Evolutionary conservation across 2,888 invertebrate genomes (phyloP).

Genomic region (Drosophila monieri): DNA sequence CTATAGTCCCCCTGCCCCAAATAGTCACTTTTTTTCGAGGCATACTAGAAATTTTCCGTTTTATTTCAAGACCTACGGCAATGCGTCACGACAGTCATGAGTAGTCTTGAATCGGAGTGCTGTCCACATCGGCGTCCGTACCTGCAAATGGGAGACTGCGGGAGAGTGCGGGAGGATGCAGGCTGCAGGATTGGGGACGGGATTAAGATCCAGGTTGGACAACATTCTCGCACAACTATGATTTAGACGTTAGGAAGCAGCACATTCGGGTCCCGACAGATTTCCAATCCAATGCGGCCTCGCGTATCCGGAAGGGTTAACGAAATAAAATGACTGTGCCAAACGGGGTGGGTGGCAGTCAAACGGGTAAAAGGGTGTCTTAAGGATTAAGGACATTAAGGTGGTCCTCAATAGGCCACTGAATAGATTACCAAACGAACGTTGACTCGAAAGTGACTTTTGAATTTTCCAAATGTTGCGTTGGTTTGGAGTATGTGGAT

Average conservation of each 20-base stretch:
- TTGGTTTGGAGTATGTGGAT: too few species aligned
- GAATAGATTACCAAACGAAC: background rate
- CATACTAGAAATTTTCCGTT: slow-evolving; percentile 2
- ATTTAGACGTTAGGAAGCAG: background rate
- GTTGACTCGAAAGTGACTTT: background rate
- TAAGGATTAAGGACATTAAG: too few species aligned
- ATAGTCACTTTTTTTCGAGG: background rate
- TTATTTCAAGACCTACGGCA: background rate
- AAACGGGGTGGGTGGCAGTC: background rate
- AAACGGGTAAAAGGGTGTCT: slow-evolving; percentile 1
- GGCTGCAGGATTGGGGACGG: background rate
- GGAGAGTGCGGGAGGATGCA: background rate
- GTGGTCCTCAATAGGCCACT: background rate
- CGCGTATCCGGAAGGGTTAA: background rate
- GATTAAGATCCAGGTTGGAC: background rate
- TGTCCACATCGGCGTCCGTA: background rate
- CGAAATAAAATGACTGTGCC: background rate
- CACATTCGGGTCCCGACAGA: too few species aligned
- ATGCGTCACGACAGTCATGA: background rate
- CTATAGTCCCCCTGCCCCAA: too few species aligned
- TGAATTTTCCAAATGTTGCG: background rate
- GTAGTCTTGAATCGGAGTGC: background rate
- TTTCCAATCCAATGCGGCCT: background rate
- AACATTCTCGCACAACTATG: background rate
- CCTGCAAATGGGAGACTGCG: background rate